phyloP scores from a whole-genome alignment of 1,140 invertebrate species.

The Eriosoma lanigerum region DNA sequence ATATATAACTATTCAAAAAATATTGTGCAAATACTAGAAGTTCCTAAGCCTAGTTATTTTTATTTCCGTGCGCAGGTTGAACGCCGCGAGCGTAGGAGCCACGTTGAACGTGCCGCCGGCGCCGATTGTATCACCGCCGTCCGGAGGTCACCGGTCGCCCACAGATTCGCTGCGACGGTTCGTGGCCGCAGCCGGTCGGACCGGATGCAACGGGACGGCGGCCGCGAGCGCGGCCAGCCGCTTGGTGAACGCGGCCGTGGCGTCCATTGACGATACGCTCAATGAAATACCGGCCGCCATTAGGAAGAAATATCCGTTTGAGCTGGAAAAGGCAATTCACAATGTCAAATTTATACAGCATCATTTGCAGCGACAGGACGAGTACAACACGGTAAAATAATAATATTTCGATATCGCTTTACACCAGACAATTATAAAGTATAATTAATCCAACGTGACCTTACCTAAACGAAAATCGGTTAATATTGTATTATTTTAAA shows the following conservation, averaged over 20 bases:
- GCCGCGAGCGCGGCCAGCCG: conserved; percentile 36
- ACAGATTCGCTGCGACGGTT: conserved; percentile 70
- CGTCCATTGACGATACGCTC: conserved; percentile 71
- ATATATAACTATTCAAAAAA: no score
- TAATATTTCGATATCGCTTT: not conserved
- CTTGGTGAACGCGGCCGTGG: conserved; percentile 62
- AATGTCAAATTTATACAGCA: conserved; percentile 95
- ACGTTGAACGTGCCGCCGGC: conserved; percentile 40
- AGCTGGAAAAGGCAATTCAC: conserved; percentile 88
- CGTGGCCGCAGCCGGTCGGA: conserved; percentile 58
- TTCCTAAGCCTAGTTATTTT: no score
- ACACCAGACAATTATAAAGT: not conserved
- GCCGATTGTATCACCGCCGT: conserved; percentile 54
- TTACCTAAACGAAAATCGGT: no score
- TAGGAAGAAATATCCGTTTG: conserved; percentile 85
- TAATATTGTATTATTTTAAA: no score
- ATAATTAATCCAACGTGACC: no score
- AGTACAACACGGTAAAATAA: conserved; percentile 80
- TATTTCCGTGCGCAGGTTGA: not conserved
- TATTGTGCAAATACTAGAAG: no score
- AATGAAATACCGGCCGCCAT: conserved; percentile 69
- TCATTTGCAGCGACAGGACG: conserved; percentile 88
- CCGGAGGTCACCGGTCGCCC: conserved; percentile 71
- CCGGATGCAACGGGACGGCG: conserved; percentile 70
- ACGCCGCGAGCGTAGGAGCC: conserved; percentile 36